Percentiles rank a stretch among this genome's conserved stretches.
These are phyloP conservation scores for Drosophila glabriapex DNA, from an alignment of 2,888 invertebrate genomes.

Conservation along the genomic window DNA sequence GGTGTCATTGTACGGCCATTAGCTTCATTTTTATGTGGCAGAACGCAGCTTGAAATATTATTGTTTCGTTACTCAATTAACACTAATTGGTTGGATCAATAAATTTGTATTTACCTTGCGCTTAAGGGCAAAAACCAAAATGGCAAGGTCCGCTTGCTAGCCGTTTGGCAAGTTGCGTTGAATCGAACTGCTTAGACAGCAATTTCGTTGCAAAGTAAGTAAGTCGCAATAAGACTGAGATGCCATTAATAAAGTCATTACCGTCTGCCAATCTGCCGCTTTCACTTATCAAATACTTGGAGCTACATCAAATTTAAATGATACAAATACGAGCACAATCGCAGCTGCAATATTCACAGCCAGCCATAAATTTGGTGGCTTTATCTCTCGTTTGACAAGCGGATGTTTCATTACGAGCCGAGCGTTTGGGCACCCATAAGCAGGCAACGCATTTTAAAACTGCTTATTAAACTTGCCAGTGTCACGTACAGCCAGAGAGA, in stretches of 20 bases:
- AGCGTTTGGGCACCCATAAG: conserved; percentile 41
- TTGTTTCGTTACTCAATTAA: conserved; percentile 78
- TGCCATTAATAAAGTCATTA: conserved; percentile 74
- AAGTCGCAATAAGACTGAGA: conserved; percentile 62
- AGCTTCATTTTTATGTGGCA: conserved; percentile 58
- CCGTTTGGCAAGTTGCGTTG: conserved; percentile 27
- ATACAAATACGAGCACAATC: conserved; percentile 55
- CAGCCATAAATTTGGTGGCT: conserved; percentile 62
- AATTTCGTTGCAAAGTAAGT: conserved; percentile 48
- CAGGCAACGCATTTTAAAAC: conserved; percentile 63
- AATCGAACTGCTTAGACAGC: conserved; percentile 7
- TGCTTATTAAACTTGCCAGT: conserved; percentile 68
- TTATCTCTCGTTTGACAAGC: conserved; percentile 68
- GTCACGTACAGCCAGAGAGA: conserved; percentile 56
- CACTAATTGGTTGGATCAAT: conserved; percentile 76
- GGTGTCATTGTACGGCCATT: conserved; percentile 52
- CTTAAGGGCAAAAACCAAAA: conserved; percentile 37
- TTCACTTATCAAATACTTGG: conserved; percentile 62
- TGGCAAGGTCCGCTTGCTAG: conserved; percentile 17
- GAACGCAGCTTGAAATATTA: conserved; percentile 63
- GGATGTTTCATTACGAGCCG: conserved; percentile 62
- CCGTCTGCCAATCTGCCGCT: conserved; percentile 65
- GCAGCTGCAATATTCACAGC: conserved; percentile 51
- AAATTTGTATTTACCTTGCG: conserved; percentile 73
- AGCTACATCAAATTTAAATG: conserved; percentile 68